Conservation (phyloP, 2,797 vertebrate genomes). For the Oophaga sylvatica region DNA sequence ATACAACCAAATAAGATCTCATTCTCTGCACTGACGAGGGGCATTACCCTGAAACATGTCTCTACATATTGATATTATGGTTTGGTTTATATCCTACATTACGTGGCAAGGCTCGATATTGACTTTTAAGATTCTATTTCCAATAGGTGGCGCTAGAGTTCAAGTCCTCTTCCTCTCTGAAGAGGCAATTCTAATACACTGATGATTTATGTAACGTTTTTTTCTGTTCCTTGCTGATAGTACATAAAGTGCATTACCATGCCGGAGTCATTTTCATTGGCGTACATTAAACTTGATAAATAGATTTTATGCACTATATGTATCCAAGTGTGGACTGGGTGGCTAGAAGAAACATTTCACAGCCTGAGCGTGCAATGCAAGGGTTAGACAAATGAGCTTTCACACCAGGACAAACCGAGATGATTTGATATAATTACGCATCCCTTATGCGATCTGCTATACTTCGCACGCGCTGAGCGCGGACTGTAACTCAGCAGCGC, state of each 20-base stretch:
- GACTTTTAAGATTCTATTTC: too few relatives aligned
- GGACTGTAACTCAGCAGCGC: neutral
- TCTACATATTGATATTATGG: too few relatives aligned
- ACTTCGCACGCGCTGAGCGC: neutral
- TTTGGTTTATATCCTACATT: too few relatives aligned
- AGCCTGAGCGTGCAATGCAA: conserved; percentile 23
- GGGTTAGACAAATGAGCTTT: conserved; percentile 3
- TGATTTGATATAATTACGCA: conserved; percentile 43
- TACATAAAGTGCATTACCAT: neutral
- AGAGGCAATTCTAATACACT: neutral
- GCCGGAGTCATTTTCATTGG: neutral
- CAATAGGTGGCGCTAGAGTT: too few relatives aligned
- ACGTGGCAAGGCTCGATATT: too few relatives aligned
- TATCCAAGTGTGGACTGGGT: neutral
- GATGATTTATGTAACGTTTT: neutral
- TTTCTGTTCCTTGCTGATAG: neutral
- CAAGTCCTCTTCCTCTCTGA: too few relatives aligned
- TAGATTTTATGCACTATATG: neutral
- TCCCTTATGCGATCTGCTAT: conserved; percentile 21
- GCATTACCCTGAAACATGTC: too few relatives aligned
- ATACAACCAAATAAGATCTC: too few relatives aligned
- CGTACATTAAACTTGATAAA: neutral
- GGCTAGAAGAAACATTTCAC: conserved; percentile 11
- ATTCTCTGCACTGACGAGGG: too few relatives aligned
- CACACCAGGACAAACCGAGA: conserved; percentile 19